phyloP scores from a whole-genome alignment of 2,888 invertebrate genomes.

The Brachypalpus laphriformis region DNA sequence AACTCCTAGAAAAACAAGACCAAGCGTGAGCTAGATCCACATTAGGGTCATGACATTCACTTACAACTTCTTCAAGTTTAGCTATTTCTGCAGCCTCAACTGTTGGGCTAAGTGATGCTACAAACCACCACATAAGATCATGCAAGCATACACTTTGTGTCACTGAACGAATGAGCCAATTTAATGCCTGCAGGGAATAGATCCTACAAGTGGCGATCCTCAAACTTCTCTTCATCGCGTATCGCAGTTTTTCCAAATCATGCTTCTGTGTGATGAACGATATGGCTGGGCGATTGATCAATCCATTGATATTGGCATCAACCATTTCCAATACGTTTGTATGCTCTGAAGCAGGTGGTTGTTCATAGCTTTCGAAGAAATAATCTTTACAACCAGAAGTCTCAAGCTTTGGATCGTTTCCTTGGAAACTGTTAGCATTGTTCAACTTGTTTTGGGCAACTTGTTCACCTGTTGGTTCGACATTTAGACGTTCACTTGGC shows the following conservation, averaged over 20 bases:
- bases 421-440: slow-evolving; percentile 56
- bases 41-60: slow-evolving; percentile 76
- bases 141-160: slow-evolving; percentile 96
- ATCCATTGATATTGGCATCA: slow-evolving; percentile 77
- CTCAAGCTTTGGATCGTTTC: slow-evolving; percentile 49
- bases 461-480: slow-evolving; percentile 55
- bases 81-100: slow-evolving; percentile 84
- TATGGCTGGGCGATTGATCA: slow-evolving; percentile 89
- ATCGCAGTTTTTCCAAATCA: slow-evolving; percentile 91
- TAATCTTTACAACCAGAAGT: slow-evolving; percentile 54
- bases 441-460: slow-evolving; percentile 58
- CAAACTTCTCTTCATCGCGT: slow-evolving; percentile 94
- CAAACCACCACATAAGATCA: slow-evolving; percentile 98
- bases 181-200: slow-evolving; percentile 95
- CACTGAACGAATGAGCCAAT: slow-evolving; percentile 96
- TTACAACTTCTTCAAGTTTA: slow-evolving; percentile 79
- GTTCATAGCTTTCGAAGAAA: slow-evolving; percentile 47
- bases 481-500: slow-evolving; percentile 53
- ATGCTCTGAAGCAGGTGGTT: slow-evolving; percentile 48
- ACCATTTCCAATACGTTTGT: slow-evolving; percentile 72
- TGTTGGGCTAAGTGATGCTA: slow-evolving; percentile 89
- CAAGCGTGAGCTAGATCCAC: background rate
- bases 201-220: slow-evolving; percentile 91
- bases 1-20: slow-evolving; percentile 81
- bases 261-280: slow-evolving; percentile 93